Conservation (phyloP, 2,888 invertebrate species). For the Andricus quercusramuli region DNA sequence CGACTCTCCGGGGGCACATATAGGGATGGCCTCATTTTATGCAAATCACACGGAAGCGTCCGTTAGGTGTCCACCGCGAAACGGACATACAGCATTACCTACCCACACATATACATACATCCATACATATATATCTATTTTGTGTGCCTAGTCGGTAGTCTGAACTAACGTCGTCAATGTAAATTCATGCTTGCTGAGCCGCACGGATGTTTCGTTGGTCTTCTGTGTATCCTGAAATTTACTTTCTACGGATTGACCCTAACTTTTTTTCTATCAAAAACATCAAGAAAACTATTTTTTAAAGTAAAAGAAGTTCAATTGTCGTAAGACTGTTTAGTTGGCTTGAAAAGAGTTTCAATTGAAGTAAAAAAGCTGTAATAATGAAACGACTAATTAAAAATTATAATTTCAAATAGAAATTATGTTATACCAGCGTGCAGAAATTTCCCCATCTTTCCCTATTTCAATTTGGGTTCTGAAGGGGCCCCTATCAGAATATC, state of each 20-base stretch:
- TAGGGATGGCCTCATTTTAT: conserved; percentile 70
- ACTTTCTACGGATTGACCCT: background rate
- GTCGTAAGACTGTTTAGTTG: no score
- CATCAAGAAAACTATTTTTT: no score
- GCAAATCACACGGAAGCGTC: conserved; percentile 71
- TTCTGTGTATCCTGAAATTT: conserved; percentile 8
- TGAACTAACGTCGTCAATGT: conserved; percentile 15
- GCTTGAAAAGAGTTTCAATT: no score
- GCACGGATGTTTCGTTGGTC: conserved; percentile 14
- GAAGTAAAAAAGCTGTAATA: no score
- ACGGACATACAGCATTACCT: conserved; percentile 44
- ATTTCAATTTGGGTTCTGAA: no score
- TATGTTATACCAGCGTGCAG: no score
- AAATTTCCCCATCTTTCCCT: no score
- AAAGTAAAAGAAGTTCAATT: no score
- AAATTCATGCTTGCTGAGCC: conserved; percentile 37
- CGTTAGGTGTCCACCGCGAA: conserved; percentile 64
- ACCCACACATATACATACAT: background rate
- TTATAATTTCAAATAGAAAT: no score
- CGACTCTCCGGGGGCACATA: conserved; percentile 48
- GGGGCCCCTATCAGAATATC: no score
- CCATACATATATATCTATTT: background rate
- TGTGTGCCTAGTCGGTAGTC: conserved; percentile 10
- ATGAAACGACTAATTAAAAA: no score
- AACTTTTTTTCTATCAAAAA: background rate